Conservation (phyloP, 1,140 invertebrate species). For the Sminthurides bifidus region DNA sequence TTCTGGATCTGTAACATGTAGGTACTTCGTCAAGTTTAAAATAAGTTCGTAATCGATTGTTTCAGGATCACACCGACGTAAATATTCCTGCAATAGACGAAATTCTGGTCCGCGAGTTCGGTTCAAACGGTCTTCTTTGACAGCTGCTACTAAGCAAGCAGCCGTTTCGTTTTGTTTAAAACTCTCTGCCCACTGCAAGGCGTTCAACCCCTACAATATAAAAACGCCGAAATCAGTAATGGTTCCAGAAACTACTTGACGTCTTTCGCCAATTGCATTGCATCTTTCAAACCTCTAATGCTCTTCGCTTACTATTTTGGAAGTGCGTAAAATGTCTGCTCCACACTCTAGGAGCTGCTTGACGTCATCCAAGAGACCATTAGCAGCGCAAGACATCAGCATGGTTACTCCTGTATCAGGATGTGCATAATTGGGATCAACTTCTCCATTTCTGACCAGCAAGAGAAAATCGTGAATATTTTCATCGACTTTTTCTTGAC, state of each 20-base stretch:
- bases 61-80: slow-evolving; percentile 4
- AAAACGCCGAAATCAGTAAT: too few relatives aligned
- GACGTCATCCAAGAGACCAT: slow-evolving; percentile 39
- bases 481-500: slow-evolving; percentile 44
- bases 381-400: slow-evolving; percentile 61
- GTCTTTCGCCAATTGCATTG: too few relatives aligned
- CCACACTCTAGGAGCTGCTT: not conserved
- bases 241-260: too few relatives aligned
- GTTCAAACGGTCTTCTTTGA: not conserved
- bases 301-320: too few relatives aligned
- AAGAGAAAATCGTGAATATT: slow-evolving; percentile 58
- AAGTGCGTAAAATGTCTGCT: not conserved
- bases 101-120: slow-evolving; percentile 28
- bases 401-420: slow-evolving; percentile 50
- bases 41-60: slow-evolving; percentile 12
- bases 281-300: too few relatives aligned
- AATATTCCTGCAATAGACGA: slow-evolving; percentile 7
- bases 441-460: slow-evolving; percentile 58
- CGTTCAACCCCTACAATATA: too few relatives aligned
- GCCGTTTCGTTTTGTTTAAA: too few relatives aligned
- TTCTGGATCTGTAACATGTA: slow-evolving; percentile 5
- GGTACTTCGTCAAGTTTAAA: slow-evolving; percentile 7
- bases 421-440: slow-evolving; percentile 50
- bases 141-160: not conserved
- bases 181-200: too few relatives aligned